phyloP scores from a whole-genome alignment of 2,797 vertebrate genomes.

The Carcharodon carcharias region DNA sequence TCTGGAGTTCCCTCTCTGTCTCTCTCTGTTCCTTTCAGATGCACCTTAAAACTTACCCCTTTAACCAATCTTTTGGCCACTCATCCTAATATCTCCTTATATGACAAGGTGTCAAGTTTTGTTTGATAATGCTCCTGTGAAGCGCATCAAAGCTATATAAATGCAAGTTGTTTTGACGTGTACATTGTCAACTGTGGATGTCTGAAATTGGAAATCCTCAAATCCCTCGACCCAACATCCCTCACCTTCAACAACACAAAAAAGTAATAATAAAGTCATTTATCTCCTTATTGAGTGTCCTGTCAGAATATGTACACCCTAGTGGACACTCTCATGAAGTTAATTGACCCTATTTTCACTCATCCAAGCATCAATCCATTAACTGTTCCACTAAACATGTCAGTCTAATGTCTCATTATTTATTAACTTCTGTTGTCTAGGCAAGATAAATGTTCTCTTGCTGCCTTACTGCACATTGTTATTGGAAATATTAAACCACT shows the following conservation, averaged over 20 bases:
- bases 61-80: background rate
- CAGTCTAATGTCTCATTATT: background rate
- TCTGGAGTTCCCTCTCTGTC: background rate
- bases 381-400: background rate
- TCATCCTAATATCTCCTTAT: background rate
- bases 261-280: background rate
- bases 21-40: background rate
- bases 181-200: background rate
- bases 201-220: background rate
- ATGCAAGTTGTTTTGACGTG: background rate
- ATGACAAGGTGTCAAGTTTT: background rate
- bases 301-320: background rate
- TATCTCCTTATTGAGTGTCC: background rate
- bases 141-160: background rate
- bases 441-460: background rate
- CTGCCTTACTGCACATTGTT: background rate
- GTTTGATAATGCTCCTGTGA: background rate
- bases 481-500: background rate
- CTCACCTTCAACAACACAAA: background rate
- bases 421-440: background rate
- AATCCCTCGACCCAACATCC: background rate
- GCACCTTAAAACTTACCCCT: background rate
- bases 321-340: background rate
- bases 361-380: conserved; percentile 17
- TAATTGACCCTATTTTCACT: background rate